phyloP scores from a whole-genome alignment of 1,140 invertebrate species.

The Trialeurodes vaporariorum region DNA sequence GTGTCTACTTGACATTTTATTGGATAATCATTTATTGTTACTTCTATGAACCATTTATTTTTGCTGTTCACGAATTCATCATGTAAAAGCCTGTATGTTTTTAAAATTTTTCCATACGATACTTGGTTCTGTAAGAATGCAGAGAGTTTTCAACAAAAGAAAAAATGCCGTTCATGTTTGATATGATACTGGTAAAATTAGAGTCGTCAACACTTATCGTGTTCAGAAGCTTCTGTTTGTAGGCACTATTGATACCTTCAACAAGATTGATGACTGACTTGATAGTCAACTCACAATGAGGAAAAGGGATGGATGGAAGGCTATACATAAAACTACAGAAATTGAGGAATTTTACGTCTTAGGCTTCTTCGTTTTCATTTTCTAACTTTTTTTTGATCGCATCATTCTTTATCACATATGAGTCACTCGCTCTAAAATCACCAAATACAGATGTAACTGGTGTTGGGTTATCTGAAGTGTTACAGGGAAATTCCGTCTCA shows the following conservation, averaged over 20 bases:
- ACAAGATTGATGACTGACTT: neutral
- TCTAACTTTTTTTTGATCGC: neutral
- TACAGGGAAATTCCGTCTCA: neutral
- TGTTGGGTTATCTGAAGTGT: too few species aligned
- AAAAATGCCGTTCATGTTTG: neutral
- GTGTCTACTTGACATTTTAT: neutral
- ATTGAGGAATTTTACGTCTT: neutral
- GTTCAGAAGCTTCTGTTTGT: neutral
- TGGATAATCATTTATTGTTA: neutral
- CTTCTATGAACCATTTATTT: neutral
- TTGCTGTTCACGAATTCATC: too few species aligned
- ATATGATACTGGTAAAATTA: neutral
- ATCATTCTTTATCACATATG: too few species aligned
- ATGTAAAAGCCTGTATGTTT: too few species aligned
- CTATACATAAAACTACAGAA: neutral
- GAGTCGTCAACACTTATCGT: neutral
- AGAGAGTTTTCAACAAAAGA: neutral
- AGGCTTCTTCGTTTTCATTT: neutral
- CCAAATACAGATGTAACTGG: too few species aligned
- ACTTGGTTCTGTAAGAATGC: too few species aligned
- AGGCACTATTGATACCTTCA: neutral
- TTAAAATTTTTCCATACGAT: too few species aligned
- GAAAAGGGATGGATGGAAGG: neutral
- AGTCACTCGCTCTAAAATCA: neutral
- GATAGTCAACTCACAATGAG: neutral